Evolutionary conservation across 2,113 vertebrate species (phyloP), one percentile per base, ranked within the genome.

Genomic region (Microcebus tavaratra): DNA sequence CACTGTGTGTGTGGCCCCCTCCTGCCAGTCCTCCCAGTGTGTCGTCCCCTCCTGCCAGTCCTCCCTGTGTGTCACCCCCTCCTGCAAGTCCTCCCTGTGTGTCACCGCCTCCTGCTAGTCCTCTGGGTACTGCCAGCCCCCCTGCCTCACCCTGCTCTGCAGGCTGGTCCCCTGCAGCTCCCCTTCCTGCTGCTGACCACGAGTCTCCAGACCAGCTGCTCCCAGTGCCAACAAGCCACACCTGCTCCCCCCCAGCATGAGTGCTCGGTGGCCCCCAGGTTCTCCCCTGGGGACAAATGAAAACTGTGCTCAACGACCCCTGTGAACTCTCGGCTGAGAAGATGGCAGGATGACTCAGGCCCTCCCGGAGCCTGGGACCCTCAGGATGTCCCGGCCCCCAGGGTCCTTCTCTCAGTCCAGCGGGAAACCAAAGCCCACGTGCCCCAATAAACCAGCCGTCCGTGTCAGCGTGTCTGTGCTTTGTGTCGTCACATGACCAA

Each of bases 261-360:
- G 17, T 6, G 8, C 76, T 79, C 6, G 8, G 17, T 17, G 68
- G 68, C 0, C 5, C 5, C n/a, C 63, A 27, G 34, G 4, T 25
- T 36, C 17, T 25, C 3, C 57, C 23, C 2, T 1, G 1, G 36
- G 34, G 8, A 23, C 29, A 15, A 18, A 6, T 13, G 25, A 10
- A 29, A 23, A 18, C n/a, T 25, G 0, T 15, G 3, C 17, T 7
- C 2, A 0, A 2, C 0, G 23, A 45, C 3, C 6, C 11, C 23
- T 31, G 14, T 36, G 87, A 70, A 34, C 50, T 34, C 1, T 17
- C 9, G 3, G 29, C 25, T 0, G 1, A 87, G 68, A 70, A 12
- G 0, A 4, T 21, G 17, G 5, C n/a, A 29, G 55, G 23, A 25
- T 27, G 20, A 27, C 25, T 4, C 8, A 4, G 36, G 55, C 59